Conservation (phyloP, 1,140 invertebrate genomes). For the Vollenhovia emeryi region DNA sequence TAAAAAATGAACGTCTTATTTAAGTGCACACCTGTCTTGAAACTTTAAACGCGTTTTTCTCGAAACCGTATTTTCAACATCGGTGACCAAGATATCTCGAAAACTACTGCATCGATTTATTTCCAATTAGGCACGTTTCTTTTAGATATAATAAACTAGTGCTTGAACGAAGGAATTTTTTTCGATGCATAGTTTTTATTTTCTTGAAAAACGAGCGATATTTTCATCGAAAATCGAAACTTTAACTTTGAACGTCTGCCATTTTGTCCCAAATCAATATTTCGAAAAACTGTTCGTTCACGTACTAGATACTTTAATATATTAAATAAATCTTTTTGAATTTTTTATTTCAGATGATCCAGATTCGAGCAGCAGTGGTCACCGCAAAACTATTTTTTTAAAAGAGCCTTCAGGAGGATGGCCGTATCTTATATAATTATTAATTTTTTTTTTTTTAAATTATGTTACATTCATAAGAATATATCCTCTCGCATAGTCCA, state of each 20-base stretch:
- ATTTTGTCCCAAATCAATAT: neutral
- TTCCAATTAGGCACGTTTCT: neutral
- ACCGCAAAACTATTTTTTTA: too few species aligned
- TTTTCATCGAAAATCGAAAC: neutral
- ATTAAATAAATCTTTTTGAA: neutral
- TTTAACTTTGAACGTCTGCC: neutral
- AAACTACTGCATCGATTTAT: neutral
- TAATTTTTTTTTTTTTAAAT: too few species aligned
- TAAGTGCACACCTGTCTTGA: neutral
- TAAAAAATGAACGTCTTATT: neutral
- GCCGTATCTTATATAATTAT: too few species aligned
- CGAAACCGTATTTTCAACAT: neutral
- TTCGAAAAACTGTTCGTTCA: neutral
- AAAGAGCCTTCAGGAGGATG: too few species aligned
- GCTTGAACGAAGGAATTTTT: neutral
- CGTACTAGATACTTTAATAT: neutral
- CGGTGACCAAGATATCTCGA: neutral
- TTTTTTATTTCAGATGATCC: too few species aligned
- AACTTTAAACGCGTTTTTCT: neutral
- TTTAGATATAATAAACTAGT: neutral
- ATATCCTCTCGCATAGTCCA: too few species aligned
- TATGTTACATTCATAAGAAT: too few species aligned
- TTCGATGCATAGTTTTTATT: neutral
- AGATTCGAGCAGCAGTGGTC: too few species aligned
- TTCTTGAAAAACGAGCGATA: neutral